Base-by-base conservation (phyloP, 2,797 vertebrate species). In the Perodicticus potto region DNA sequence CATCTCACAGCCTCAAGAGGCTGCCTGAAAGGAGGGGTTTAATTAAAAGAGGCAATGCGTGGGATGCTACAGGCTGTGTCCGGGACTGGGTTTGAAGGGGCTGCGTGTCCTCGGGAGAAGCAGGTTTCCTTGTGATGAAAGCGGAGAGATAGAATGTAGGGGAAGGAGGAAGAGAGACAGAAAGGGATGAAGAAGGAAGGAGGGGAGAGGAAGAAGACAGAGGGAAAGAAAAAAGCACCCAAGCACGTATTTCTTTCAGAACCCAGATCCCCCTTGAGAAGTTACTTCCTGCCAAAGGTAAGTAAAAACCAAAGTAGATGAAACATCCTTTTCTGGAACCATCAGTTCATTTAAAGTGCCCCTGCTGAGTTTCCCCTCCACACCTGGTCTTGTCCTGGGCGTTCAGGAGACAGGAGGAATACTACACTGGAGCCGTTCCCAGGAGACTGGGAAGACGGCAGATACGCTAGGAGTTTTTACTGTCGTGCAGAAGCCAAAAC, bases 381-480 rank as follows among this genome's bases (percentile, higher is more conserved):
- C 2, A 49, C 7, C 19, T 67, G 85, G n/a, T 17, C 86, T 49
- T 37, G 20, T 32, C 3, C 19, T 16, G 22, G 57, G 22, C 27
- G 82, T 69, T 13, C 43, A 22, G 67, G 59, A 20, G 0, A n/a
- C 12, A 20, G 65, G 13, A 78, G 22, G 40, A 3, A 34, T 22
- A 4, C 0, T 0, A 19, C 1, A 17, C 9, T 20, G 32, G 9
- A 3, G 0, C 65, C 0, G 16, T n/a, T 67, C 32, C 65, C 65
- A 69, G 17, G 22, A 11, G 43, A 11, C 25, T 1, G 7, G n/a
- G 59, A 81, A 69, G 57, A 7, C 22, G 20, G 34, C 65, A 25
- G 37, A 9, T 7, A 11, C 7, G 16, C 12, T 27, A 85, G 29
- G 55, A 8, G 0, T 49, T 69, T 23, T 61, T 25, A 2, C 86